Conservation (phyloP, 2,113 vertebrate species). For the Noturus placidus region DNA sequence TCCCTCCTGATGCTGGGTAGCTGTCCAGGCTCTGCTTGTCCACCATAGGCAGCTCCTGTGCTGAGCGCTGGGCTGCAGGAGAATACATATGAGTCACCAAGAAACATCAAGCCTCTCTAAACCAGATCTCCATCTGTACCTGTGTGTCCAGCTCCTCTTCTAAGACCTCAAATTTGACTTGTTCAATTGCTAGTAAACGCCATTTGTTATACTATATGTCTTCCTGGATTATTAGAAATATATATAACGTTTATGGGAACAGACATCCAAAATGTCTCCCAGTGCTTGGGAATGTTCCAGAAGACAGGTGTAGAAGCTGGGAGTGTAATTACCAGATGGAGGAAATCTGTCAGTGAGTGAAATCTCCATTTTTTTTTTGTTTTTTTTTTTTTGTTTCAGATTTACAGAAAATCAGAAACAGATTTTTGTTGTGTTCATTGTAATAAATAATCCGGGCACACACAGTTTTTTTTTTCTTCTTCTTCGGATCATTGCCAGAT, state of each 20-base stretch:
- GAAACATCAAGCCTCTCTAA: conserved; percentile 18
- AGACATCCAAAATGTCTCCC: neutral
- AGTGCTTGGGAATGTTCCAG: neutral
- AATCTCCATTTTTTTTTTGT: neutral
- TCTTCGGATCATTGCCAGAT: neutral
- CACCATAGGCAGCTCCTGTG: conserved; percentile 95
- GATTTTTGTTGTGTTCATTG: neutral
- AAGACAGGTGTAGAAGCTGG: neutral
- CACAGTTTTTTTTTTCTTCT: neutral
- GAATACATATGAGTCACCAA: conserved; percentile 30
- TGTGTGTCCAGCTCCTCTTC: conserved; percentile 39
- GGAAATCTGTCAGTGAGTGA: neutral
- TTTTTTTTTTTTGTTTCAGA: neutral
- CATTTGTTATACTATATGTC: neutral
- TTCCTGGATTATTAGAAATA: no score
- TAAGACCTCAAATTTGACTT: neutral
- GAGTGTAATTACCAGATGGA: conserved; percentile 6
- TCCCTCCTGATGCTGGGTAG: conserved; percentile 85
- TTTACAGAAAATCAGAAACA: neutral
- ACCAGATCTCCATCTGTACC: conserved; percentile 56
- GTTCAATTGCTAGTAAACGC: neutral
- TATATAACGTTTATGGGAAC: no score
- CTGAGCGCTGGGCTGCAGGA: conserved; percentile 88
- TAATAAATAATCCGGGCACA: neutral
- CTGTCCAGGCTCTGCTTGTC: conserved; percentile 93